Base-by-base conservation (phyloP, 2,797 vertebrate species). In the Lithobates pipiens region DNA sequence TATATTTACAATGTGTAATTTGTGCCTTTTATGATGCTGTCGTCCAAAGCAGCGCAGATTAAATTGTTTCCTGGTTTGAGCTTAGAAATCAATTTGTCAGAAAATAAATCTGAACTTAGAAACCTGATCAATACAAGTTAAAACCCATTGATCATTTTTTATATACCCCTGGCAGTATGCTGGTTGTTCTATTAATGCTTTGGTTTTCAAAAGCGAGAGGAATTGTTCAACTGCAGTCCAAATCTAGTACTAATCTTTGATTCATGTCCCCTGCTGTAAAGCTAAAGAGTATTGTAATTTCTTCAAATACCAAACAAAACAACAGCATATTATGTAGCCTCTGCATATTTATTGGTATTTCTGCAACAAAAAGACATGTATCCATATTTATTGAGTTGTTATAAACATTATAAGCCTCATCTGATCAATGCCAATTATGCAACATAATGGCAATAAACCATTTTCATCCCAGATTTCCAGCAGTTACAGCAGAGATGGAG, bases 51-150 rank as follows among this genome's bases (percentile, higher is more conserved):
- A 42, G 32, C 46, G 73, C 76, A 82, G 42, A 86, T 77, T 82
- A 82, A 86, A 82, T 86, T 63, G 77, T 85, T 76, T 86, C 67
- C 79, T 77, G 61, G 70, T 85, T 85, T 63, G 27, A 77, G 74
- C 79, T 76, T 74, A 34, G 46, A 71, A 86, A 82, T 86, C 78
- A 82, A 82, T 76, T 76, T 82, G 85, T 42, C 85, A 86, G 79
- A 82, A 86, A 85, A 82, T 82, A 82, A 86, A 86, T 86, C 68
- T 82, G 67, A 86, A 82, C 85, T 77, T 86, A 86, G 85, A 86
- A 86, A 77, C 54, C 67, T 77, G 79, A 86, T 86, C 85, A 86
- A 82, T 86, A 82, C 79, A 73, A 86, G 79, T 77, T 86, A 86
- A 86, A 86, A 70, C 79, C 50, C 67, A 82, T 86, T 86, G 85